A percentile compares a stretch with the other conserved stretches of the same genome.
Conservation (phyloP, 2,888 invertebrate species). For the Marronus borbonicus region DNA sequence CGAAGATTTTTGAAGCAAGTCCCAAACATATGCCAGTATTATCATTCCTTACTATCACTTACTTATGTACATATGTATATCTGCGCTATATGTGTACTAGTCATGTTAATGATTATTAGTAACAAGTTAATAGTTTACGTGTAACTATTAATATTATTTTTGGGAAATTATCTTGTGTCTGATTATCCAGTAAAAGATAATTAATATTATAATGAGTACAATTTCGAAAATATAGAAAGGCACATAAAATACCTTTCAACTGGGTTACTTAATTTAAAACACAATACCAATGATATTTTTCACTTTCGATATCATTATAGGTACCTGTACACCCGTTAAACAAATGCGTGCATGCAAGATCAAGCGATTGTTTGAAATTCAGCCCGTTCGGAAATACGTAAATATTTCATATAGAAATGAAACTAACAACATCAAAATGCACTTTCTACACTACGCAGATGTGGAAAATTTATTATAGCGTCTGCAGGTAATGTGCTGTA, state of each 20-base stretch:
- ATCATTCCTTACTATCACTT: no score
- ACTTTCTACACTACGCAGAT: slow-evolving; percentile 32
- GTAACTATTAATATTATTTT: no score
- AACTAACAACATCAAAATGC: slow-evolving; percentile 17
- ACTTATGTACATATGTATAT: no score
- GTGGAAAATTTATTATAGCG: slow-evolving; percentile 27
- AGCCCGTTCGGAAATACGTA: slow-evolving; percentile 3
- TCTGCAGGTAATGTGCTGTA: slow-evolving; percentile 9
- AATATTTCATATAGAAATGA: slow-evolving; percentile 22
- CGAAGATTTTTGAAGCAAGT: no score
- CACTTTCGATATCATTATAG: neutral
- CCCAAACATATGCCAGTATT: no score
- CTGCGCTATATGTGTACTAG: no score
- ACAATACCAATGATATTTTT: neutral
- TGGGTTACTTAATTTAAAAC: neutral
- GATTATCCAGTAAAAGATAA: no score
- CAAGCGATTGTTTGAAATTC: neutral
- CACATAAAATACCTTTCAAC: neutral
- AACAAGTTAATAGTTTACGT: no score
- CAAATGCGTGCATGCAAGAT: neutral
- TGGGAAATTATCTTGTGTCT: no score
- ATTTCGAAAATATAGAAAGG: no score
- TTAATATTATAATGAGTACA: no score
- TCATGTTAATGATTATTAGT: no score
- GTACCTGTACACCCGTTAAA: neutral